Evolutionary conservation across 1,140 invertebrate species (phyloP).

Genomic region (Metaphire vulgaris): DNA sequence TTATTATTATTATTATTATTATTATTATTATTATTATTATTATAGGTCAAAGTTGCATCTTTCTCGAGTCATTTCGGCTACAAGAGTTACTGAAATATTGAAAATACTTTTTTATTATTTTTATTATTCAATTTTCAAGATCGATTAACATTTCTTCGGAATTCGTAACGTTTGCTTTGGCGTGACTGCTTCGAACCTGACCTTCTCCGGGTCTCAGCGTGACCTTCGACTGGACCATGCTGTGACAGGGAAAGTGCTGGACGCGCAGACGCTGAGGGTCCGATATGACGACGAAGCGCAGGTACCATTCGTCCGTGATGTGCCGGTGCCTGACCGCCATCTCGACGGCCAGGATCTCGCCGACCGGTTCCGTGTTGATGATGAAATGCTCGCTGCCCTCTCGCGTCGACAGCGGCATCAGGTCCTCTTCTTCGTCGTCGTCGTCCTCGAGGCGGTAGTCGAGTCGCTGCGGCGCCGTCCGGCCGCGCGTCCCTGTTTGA

Average conservation of each 20-base stretch:
- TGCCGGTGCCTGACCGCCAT: slow-evolving; percentile 25
- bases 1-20: no score
- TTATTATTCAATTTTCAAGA: no score
- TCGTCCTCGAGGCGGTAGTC: slow-evolving; percentile 18
- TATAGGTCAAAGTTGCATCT: no score
- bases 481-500: slow-evolving; percentile 17
- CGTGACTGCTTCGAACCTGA: no score
- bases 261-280: background rate
- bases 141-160: no score
- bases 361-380: slow-evolving; percentile 22
- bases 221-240: slow-evolving; percentile 23
- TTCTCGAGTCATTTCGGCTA: no score
- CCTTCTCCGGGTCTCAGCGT: slow-evolving; percentile 27
- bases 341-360: slow-evolving; percentile 24
- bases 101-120: no score
- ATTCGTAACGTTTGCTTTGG: no score
- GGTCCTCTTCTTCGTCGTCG: slow-evolving; percentile 15
- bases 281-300: slow-evolving; percentile 23
- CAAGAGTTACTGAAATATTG: no score
- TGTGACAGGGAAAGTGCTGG: slow-evolving; percentile 24
- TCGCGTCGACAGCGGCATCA: background rate
- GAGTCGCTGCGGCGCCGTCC: slow-evolving; percentile 9
- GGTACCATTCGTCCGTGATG: slow-evolving; percentile 26
- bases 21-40: no score
- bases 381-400: slow-evolving; percentile 10